Conservation (phyloP, 53 echinoderm and acorn worm genomes). For the Glandiceps talaboti region DNA sequence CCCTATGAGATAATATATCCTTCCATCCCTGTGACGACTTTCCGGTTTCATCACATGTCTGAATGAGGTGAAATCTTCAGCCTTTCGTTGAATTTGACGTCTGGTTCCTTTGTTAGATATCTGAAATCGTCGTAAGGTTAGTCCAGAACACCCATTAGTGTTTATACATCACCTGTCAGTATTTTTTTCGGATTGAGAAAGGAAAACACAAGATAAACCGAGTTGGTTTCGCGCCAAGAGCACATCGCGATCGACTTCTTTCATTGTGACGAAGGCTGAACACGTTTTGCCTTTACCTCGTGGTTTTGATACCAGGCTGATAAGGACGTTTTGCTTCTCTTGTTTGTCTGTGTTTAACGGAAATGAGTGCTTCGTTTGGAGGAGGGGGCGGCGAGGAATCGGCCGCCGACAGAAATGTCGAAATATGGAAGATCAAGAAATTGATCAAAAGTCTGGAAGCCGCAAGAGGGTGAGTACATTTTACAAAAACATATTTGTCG, state of each 20-base stretch:
- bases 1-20: no score
- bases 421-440: conserved; percentile 99
- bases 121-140: no score
- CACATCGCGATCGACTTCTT: neutral
- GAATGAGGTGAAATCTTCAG: neutral
- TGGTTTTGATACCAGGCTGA: neutral
- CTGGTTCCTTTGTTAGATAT: neutral
- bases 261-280: neutral
- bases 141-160: neutral
- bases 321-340: no score
- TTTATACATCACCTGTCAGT: neutral
- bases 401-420: conserved; percentile 98
- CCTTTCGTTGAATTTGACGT: neutral
- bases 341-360: neutral
- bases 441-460: conserved; percentile 97
- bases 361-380: conserved; percentile 8
- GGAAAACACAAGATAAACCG: neutral
- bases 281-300: neutral
- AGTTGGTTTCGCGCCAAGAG: neutral
- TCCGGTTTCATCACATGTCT: neutral
- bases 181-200: neutral
- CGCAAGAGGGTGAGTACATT: conserved; percentile 82
- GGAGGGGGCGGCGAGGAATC: conserved; percentile 47
- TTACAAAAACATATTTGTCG: no score
- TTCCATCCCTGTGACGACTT: neutral